These are phyloP conservation scores for Diorhabda elongata DNA, from an alignment of 1,140 invertebrate genomes.

Conservation along the genomic window DNA sequence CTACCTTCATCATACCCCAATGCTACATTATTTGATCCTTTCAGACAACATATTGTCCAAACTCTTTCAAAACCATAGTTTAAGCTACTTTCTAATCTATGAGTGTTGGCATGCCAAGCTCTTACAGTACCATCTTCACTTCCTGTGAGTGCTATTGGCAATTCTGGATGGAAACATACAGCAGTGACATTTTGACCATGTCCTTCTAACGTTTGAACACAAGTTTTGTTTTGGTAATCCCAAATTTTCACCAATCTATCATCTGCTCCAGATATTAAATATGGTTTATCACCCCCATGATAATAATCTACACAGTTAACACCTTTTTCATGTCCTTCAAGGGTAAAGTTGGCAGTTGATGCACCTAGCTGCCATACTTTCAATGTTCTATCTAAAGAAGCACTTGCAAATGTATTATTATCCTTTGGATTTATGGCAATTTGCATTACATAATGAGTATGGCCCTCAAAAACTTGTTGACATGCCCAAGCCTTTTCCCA, in stretches of 20 bases:
- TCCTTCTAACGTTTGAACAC: slow-evolving; percentile 95
- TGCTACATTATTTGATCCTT: slow-evolving; percentile 95
- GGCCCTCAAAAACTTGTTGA: slow-evolving; percentile 96
- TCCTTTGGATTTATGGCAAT: slow-evolving; percentile 99
- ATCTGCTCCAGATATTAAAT: slow-evolving; percentile 97
- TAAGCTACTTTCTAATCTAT: slow-evolving; percentile 90
- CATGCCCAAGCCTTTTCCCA: slow-evolving; percentile 98
- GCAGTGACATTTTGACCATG: slow-evolving; percentile 95
- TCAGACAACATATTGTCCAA: slow-evolving; percentile 94
- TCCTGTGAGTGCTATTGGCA: slow-evolving; percentile 95
- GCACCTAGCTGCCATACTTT: slow-evolving; percentile 82
- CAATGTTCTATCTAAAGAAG: slow-evolving; percentile 93
- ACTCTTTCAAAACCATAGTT: slow-evolving; percentile 98
- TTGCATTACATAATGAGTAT: slow-evolving; percentile 99
- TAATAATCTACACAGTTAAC: slow-evolving; percentile 99
- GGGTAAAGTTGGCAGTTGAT: slow-evolving; percentile 93
- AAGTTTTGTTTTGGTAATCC: slow-evolving; percentile 99
- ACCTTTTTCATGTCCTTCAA: slow-evolving; percentile 98
- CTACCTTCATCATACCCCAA: slow-evolving; percentile 96
- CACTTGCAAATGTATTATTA: slow-evolving; percentile 99
- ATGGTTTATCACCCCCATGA: slow-evolving; percentile 97
- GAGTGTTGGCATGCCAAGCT: slow-evolving; percentile 98
- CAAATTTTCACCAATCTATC: slow-evolving; percentile 97
- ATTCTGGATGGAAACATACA: slow-evolving; percentile 93
- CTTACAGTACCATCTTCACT: slow-evolving; percentile 96